Base-by-base conservation (phyloP, 2,797 vertebrate species). In the Ispidina lecontei region DNA sequence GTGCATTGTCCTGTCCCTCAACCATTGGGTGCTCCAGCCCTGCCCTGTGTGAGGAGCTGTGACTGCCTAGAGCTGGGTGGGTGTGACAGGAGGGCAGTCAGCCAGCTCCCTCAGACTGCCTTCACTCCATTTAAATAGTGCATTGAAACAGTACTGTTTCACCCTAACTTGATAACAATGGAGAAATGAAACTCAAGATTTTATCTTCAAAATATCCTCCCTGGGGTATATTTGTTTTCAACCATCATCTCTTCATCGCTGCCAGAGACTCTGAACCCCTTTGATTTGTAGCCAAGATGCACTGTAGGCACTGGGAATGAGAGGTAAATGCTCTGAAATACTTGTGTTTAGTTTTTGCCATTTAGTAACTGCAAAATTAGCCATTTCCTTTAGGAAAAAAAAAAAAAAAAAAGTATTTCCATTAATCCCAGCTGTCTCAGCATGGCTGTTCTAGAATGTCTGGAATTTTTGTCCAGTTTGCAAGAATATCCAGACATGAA, bases 371-470 rank as follows among this genome's bases (percentile, higher is more conserved):
- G 54, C 67, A 75, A 19, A 75, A 78, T n/a, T 16, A 79, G 58
- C 0, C 0, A 46, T n/a, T 75, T 84, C 59, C 46, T 82, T 64
- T 33, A 69, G 49, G 28, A 49, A 26, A 15, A 51, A 83, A 49
- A 31, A 31, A 23, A 8, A 21, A 83, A 78, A 85, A 49, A n/a
- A 28, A 26, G 8, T 22, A 4, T 51, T 51, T 54, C 28, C 39
- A 33, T 60, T 80, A 73, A 80, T 56, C 22, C 29, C 46, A 59
- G 15, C 35, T 69, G 26, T 29, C 54, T 72, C 59, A 76, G 72
- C 43, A 55, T 9, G 19, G 52, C 46, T 22, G 8, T 71, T 39
- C n/a, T 31, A 1, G 0, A 19, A 21, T 6, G 2, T 12, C 47
- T 71, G n/a, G 31, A 39, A 67, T 35, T 8, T 49, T 60, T 54